phyloP scores from a whole-genome alignment of 2,113 vertebrate genomes.

The Empidonax traillii region DNA sequence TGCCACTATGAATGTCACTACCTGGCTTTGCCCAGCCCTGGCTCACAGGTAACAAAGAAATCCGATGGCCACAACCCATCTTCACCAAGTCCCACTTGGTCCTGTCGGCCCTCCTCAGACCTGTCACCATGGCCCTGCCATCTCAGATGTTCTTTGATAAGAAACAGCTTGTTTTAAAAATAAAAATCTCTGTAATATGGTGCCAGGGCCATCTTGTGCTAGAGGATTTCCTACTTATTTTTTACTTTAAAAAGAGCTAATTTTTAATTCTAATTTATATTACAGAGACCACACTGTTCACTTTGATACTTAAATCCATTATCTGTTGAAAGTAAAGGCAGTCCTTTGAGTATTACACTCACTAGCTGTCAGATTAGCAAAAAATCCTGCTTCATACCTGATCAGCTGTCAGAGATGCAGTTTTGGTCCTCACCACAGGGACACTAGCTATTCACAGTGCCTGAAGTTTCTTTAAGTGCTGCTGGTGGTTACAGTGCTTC shows the following conservation, averaged over 20 bases:
- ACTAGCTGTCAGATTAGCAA: not conserved
- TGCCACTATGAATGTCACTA: too few species aligned
- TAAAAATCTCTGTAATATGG: not conserved
- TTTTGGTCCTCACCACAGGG: not conserved
- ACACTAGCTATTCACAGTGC: not conserved
- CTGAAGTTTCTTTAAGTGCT: not conserved
- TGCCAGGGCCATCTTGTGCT: not conserved
- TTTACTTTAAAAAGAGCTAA: not conserved
- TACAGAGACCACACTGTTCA: not conserved
- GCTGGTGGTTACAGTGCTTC: not conserved
- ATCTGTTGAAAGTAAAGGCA: not conserved
- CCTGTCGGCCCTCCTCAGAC: not conserved
- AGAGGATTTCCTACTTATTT: not conserved
- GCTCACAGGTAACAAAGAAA: not conserved
- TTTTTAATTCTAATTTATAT: not conserved
- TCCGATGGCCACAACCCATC: too few species aligned
- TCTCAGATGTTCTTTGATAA: not conserved
- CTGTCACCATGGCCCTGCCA: not conserved
- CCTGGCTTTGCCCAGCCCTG: not conserved
- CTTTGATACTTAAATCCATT: not conserved
- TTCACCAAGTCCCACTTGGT: rapidly evolving
- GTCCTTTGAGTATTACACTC: not conserved
- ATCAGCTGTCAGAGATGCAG: not conserved
- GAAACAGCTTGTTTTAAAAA: not conserved
- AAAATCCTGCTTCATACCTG: not conserved